Conservation (phyloP, 2,797 vertebrate species). For the Coendou prehensilis region DNA sequence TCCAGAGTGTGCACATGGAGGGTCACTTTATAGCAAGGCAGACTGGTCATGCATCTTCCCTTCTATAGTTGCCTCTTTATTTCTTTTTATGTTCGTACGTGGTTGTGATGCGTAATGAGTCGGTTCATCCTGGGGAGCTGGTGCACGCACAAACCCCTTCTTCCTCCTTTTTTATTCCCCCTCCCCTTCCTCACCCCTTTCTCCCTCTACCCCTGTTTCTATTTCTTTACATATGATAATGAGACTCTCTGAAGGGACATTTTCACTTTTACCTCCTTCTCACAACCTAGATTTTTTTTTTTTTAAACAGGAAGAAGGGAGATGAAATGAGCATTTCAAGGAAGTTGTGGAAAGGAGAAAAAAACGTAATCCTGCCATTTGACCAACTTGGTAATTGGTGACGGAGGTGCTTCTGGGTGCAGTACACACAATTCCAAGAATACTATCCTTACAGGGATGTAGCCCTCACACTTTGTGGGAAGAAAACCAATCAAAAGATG, state of each 20-base stretch:
- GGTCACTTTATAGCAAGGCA: no score
- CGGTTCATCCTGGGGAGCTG: neutral
- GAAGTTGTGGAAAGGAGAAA: no score
- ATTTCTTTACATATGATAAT: neutral
- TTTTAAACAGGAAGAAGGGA: neutral
- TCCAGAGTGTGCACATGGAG: neutral
- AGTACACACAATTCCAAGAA: no score
- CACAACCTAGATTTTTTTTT: neutral
- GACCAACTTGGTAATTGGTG: no score
- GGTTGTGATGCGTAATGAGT: accelerated
- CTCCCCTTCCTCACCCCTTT: no score
- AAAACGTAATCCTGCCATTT: no score
- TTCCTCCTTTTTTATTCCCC: neutral
- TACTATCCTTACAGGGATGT: no score
- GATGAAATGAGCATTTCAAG: no score
- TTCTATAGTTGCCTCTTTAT: neutral
- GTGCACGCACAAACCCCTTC: accelerated
- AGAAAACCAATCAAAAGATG: no score
- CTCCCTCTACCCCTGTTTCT: neutral
- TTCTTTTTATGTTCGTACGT: neutral
- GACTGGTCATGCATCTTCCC: neutral
- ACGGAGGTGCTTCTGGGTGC: no score
- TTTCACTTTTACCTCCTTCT: neutral
- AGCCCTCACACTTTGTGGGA: no score
- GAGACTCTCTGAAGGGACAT: neutral